Conservation (phyloP, 2,797 vertebrate genomes). For the Helostoma temminkii region DNA sequence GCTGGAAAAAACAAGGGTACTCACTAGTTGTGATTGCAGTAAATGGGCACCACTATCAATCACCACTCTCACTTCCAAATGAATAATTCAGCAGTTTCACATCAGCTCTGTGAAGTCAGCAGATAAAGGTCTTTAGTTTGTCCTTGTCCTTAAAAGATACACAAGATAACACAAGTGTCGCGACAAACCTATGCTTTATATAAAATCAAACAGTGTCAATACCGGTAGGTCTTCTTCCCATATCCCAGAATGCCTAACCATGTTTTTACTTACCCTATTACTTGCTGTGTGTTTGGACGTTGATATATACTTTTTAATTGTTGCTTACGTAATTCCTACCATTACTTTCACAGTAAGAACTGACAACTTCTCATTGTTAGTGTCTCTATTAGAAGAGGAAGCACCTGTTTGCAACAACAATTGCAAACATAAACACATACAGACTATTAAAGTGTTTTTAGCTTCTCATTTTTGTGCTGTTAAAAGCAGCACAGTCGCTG, state of each 20-base stretch:
- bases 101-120: not conserved
- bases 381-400: conserved; percentile 11
- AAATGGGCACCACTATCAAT: not conserved
- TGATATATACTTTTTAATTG: too few species aligned
- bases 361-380: conserved; percentile 26
- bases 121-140: not conserved
- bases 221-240: not conserved
- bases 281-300: not conserved
- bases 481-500: not conserved
- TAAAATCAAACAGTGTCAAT: not conserved
- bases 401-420: not conserved
- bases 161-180: too few species aligned
- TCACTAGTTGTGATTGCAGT: not conserved
- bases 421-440: not conserved
- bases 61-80: not conserved
- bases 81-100: not conserved
- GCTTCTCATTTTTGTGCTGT: conserved; percentile 1
- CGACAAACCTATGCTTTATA: not conserved
- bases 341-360: too few species aligned
- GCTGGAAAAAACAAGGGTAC: not conserved
- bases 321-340: not conserved
- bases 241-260: too few species aligned
- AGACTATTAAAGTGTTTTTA: conserved; percentile 7
- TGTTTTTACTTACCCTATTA: too few species aligned
- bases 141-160: not conserved